Evolutionary conservation across 2,888 invertebrate species (phyloP).

Genomic region (Zele albiditarsus): DNA sequence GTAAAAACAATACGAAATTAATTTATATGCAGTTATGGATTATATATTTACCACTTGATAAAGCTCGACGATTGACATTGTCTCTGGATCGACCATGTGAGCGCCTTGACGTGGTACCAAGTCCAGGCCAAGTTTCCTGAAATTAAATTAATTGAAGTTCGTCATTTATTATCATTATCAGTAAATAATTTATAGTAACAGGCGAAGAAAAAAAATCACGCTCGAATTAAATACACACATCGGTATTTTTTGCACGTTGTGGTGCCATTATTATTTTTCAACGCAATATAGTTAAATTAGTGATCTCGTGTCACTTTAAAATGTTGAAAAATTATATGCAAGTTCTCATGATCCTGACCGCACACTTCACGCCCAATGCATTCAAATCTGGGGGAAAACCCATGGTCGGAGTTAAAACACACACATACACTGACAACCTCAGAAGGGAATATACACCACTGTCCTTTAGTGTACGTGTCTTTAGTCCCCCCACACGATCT

Average conservation of each 20-base stretch:
- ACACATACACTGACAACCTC: neutral
- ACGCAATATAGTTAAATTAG: neutral
- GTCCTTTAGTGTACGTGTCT: conserved; percentile 27
- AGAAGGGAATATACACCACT: neutral
- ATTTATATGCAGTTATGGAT: neutral
- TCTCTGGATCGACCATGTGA: conserved; percentile 91
- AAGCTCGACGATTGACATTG: conserved; percentile 90
- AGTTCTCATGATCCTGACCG: conserved; percentile 59
- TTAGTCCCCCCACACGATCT: conserved; percentile 47
- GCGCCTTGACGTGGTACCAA: conserved; percentile 92
- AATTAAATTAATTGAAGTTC: conserved; percentile 60
- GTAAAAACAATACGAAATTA: neutral
- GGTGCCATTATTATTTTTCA: neutral
- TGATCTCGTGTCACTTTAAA: neutral
- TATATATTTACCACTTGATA: conserved; percentile 85
- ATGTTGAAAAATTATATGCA: conserved; percentile 49
- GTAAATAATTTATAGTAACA: conserved; percentile 9
- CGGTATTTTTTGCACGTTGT: neutral
- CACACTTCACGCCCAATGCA: conserved; percentile 58
- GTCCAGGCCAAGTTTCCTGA: conserved; percentile 92
- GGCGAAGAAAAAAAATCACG: neutral
- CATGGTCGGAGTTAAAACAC: conserved; percentile 6
- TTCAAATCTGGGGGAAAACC: conserved; percentile 54
- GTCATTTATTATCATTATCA: neutral
- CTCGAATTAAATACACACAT: neutral